Percentiles rank a stretch among this genome's conserved stretches.
Conservation (phyloP, 2,113 vertebrate species). For the Cercocebus atys region DNA sequence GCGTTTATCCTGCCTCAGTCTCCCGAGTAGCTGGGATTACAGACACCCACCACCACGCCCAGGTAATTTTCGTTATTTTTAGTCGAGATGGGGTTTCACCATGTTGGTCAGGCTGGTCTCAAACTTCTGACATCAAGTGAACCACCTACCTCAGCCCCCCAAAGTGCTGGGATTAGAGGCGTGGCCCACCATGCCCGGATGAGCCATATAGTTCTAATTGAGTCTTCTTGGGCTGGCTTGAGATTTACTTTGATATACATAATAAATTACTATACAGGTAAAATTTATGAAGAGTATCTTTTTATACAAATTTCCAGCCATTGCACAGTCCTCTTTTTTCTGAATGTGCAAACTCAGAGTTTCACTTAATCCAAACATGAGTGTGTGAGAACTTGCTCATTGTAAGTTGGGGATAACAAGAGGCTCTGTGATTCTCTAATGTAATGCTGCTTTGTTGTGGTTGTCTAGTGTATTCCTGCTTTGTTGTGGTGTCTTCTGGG, state of each 20-base stretch:
- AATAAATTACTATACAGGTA: slow-evolving; percentile 6
- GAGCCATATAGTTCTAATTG: slow-evolving; percentile 27
- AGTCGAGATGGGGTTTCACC: no score
- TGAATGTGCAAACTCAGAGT: neutral
- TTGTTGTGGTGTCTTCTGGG: neutral
- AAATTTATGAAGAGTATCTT: neutral
- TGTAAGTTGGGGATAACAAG: neutral
- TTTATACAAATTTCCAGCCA: neutral
- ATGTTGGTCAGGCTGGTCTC: no score
- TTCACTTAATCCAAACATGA: slow-evolving; percentile 20
- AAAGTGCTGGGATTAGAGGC: no score
- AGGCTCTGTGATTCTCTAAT: slow-evolving; percentile 4
- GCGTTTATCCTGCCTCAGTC: no score
- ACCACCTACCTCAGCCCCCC: no score
- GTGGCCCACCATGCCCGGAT: no score
- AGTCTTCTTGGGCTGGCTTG: slow-evolving; percentile 51
- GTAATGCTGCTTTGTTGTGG: neutral
- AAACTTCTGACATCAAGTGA: no score
- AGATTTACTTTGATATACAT: slow-evolving; percentile 33
- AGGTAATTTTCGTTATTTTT: no score
- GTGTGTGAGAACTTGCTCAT: neutral
- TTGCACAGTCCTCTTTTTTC: neutral
- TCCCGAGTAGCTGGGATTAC: no score
- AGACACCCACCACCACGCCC: no score
- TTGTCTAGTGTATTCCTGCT: neutral